Evolutionary conservation across 1,140 invertebrate genomes (phyloP).

Genomic region (Drosophila busckii): DNA sequence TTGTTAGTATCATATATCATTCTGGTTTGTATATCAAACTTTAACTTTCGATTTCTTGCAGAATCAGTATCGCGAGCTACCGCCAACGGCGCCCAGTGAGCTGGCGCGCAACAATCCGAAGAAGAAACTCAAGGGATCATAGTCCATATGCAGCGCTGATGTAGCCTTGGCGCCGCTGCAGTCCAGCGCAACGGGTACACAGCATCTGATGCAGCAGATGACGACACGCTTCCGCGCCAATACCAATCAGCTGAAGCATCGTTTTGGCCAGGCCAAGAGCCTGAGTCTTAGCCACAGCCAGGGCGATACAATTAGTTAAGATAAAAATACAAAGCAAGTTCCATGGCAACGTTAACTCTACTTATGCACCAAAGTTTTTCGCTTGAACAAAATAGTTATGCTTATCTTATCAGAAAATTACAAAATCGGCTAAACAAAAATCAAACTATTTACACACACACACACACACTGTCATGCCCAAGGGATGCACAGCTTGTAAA

Average conservation of each 20-base stretch:
- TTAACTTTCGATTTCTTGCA: slow-evolving; percentile 33
- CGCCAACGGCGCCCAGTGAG: slow-evolving; percentile 80
- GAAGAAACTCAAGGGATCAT: slow-evolving; percentile 82
- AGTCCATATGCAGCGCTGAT: slow-evolving; percentile 76
- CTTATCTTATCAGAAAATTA: slow-evolving; percentile 9
- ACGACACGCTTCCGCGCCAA: slow-evolving; percentile 65
- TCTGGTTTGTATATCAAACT: not conserved
- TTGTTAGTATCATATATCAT: slow-evolving; percentile 82
- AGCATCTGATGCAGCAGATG: slow-evolving; percentile 61
- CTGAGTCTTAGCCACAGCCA: slow-evolving; percentile 65
- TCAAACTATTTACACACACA: slow-evolving; percentile 56
- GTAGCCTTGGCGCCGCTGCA: slow-evolving; percentile 42
- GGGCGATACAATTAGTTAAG: slow-evolving; percentile 38
- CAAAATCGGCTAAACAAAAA: slow-evolving; percentile 13
- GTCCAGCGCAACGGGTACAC: slow-evolving; percentile 41
- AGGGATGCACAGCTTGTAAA: slow-evolving; percentile 36
- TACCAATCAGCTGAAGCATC: slow-evolving; percentile 63
- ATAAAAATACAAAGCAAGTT: slow-evolving; percentile 13
- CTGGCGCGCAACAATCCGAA: slow-evolving; percentile 80
- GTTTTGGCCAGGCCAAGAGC: slow-evolving; percentile 64
- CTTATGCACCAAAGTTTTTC: slow-evolving; percentile 50
- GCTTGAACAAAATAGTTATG: slow-evolving; percentile 28
- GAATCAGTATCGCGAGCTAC: slow-evolving; percentile 81
- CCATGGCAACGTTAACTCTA: slow-evolving; percentile 22
- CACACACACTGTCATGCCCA: slow-evolving; percentile 15